Evolutionary conservation across 2,797 vertebrate species (phyloP).

Genomic region (Labeo calbasu): DNA sequence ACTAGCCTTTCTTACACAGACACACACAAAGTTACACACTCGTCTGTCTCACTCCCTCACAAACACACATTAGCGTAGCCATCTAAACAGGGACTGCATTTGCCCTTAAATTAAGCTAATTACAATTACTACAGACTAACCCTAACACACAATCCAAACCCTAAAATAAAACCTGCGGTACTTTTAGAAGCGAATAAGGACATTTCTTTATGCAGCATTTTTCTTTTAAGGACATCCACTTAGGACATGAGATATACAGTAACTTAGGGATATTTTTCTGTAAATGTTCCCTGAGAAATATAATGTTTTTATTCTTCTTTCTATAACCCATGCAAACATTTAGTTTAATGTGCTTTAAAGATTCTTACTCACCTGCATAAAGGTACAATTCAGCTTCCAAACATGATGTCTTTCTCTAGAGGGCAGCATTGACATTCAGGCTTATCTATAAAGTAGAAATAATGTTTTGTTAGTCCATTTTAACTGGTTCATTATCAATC

Average conservation of each 20-base stretch:
- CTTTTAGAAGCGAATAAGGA: neutral
- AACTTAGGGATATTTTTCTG: neutral
- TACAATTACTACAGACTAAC: conserved; percentile 13
- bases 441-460: neutral
- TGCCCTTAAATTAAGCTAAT: conserved; percentile 22
- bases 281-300: no score
- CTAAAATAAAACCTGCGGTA: neutral
- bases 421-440: conserved; percentile 34
- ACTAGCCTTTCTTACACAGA: neutral
- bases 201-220: neutral
- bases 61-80: neutral
- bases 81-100: neutral
- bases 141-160: neutral
- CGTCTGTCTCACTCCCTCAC: neutral
- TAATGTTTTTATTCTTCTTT: neutral
- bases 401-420: conserved; percentile 38
- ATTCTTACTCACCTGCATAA: neutral
- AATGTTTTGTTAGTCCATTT: neutral
- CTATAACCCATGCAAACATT: no score
- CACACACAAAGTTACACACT: conserved; percentile 7
- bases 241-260: neutral
- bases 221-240: neutral
- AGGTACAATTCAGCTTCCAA: neutral
- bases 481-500: neutral
- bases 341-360: neutral